Conservation (phyloP, 2,888 invertebrate genomes). For the Pristionchus arcanus region DNA sequence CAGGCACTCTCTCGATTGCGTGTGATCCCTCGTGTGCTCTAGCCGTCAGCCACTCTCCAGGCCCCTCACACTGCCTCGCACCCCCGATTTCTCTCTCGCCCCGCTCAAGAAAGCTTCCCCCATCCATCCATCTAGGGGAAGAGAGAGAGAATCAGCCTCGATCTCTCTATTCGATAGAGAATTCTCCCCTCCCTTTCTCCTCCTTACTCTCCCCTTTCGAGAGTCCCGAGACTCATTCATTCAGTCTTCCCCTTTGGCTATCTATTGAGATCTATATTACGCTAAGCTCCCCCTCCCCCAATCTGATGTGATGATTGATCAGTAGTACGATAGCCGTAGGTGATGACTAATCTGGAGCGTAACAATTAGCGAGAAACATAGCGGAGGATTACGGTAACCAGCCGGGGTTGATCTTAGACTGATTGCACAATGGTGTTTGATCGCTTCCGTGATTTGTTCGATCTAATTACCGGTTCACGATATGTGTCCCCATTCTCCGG, state of each 20-base stretch:
- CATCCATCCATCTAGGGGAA: constrained; percentile 33
- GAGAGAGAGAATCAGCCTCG: constrained; percentile 38
- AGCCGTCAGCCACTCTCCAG: constrained; percentile 50
- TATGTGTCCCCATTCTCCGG: neutral
- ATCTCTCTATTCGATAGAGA: constrained; percentile 58
- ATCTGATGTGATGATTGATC: neutral
- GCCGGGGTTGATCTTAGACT: neutral
- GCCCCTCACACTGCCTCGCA: constrained; percentile 53
- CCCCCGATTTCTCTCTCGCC: constrained; percentile 44
- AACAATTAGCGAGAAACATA: neutral
- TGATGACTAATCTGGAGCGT: neutral
- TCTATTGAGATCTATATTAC: neutral
- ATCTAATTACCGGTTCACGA: neutral
- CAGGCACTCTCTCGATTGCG: constrained; percentile 16
- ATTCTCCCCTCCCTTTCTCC: constrained; percentile 56
- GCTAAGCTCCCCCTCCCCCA: neutral
- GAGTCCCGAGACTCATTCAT: neutral
- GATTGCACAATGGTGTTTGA: neutral
- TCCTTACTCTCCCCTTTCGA: constrained; percentile 15
- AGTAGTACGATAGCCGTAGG: neutral
- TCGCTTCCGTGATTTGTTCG: neutral
- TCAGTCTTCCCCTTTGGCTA: neutral
- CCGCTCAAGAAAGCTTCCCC: constrained; percentile 28
- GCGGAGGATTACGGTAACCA: neutral
- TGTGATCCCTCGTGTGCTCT: constrained; percentile 55